These are phyloP conservation scores for Dendronephthya gigantea DNA, from an alignment of 64 coral and sea anemone species.

Conservation along the genomic window DNA sequence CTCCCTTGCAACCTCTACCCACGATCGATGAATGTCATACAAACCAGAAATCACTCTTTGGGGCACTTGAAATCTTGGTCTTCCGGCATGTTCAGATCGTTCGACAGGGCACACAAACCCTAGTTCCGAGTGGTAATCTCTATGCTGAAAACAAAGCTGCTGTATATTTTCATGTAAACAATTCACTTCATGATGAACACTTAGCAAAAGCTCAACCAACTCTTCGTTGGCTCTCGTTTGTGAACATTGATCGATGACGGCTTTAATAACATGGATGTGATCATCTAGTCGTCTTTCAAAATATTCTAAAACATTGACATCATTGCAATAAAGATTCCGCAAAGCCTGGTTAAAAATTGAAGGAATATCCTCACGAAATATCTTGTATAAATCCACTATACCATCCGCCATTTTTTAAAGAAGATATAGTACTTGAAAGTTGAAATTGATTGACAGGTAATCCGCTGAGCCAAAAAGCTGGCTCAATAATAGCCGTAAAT, in stretches of 20 bases:
- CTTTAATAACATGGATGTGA: slow-evolving; percentile 34
- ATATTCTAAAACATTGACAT: slow-evolving; percentile 24
- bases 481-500: not conserved
- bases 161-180: slow-evolving; percentile 18
- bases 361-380: not conserved
- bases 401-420: not conserved
- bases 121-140: slow-evolving; percentile 42
- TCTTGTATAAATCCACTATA: not conserved
- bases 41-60: slow-evolving; percentile 26
- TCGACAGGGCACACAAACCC: slow-evolving; percentile 39
- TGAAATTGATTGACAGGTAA: not conserved
- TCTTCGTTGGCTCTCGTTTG: slow-evolving; percentile 22
- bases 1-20: slow-evolving; percentile 38
- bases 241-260: slow-evolving; percentile 34
- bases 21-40: slow-evolving; percentile 23
- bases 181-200: not conserved
- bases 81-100: slow-evolving; percentile 22
- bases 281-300: slow-evolving; percentile 45
- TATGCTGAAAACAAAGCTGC: slow-evolving; percentile 13
- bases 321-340: not conserved
- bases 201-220: not conserved
- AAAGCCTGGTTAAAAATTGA: slow-evolving; percentile 17
- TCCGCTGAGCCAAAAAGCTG: not conserved
- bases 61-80: slow-evolving; percentile 43
- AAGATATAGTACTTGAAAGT: not conserved